Percentiles rank a stretch among this genome's conserved stretches.
These are phyloP conservation scores for Sparidentex hasta DNA, from an alignment of 2,797 vertebrate species.

Conservation along the genomic window DNA sequence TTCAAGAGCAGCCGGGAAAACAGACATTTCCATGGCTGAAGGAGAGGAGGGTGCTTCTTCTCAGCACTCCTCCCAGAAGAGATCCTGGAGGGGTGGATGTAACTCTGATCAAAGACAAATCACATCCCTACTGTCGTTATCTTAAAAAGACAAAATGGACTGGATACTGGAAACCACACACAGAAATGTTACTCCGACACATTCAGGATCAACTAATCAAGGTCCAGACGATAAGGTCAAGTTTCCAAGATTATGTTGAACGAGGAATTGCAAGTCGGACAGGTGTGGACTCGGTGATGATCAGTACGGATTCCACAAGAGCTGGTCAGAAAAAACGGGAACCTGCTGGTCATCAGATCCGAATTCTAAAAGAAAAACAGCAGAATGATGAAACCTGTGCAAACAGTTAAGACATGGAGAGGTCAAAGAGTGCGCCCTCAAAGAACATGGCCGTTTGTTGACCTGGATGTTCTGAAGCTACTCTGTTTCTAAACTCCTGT, in stretches of 20 bases:
- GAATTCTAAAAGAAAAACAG: conserved; percentile 33
- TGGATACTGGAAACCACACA: background rate
- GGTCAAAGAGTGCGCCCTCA: background rate
- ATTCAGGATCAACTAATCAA: background rate
- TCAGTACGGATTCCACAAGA: conserved; percentile 78
- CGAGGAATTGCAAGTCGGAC: background rate
- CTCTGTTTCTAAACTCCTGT: no score
- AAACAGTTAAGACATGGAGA: no score
- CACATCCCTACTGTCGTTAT: conserved; percentile 22
- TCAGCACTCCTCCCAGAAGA: background rate
- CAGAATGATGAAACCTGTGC: no score
- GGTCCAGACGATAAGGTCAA: background rate
- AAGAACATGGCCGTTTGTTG: no score
- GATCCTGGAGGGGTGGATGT: background rate
- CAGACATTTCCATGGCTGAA: background rate
- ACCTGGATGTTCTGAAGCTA: no score
- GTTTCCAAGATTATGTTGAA: background rate
- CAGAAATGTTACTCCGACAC: no score
- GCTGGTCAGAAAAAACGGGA: conserved; percentile 68
- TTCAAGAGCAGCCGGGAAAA: conserved; percentile 31
- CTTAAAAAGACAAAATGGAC: conserved; percentile 62
- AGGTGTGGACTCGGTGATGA: background rate
- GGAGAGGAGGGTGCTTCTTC: background rate
- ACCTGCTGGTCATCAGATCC: conserved; percentile 77
- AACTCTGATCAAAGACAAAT: background rate